Conservation (phyloP, 2,888 invertebrate species). For the Nomada fucata region DNA sequence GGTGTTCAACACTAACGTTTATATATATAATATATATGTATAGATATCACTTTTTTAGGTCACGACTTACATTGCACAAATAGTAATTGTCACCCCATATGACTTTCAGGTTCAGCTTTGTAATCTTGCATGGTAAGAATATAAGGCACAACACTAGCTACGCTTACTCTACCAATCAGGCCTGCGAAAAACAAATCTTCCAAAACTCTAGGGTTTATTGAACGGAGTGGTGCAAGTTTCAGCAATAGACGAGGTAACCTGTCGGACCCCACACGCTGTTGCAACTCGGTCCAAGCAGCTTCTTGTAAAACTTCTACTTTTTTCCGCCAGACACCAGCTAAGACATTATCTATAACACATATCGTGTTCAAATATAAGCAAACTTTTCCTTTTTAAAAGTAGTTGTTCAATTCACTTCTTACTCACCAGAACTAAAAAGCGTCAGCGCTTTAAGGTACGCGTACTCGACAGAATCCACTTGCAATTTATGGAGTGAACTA, state of each 20-base stretch:
- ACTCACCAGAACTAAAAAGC: constrained; percentile 91
- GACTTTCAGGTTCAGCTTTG: constrained; percentile 82
- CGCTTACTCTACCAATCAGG: constrained; percentile 96
- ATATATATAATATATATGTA: constrained; percentile 43
- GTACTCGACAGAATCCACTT: constrained; percentile 93
- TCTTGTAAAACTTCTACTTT: constrained; percentile 86
- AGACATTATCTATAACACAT: constrained; percentile 76
- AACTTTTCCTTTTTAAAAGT: neutral
- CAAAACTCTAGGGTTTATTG: constrained; percentile 90
- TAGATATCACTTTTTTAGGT: constrained; percentile 69
- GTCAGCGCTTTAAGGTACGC: constrained; percentile 94
- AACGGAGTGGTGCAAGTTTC: constrained; percentile 89
- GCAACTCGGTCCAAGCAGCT: constrained; percentile 85
- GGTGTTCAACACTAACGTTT: constrained; percentile 56
- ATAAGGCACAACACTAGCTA: constrained; percentile 97
- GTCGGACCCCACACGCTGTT: constrained; percentile 85
- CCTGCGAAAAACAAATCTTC: constrained; percentile 97
- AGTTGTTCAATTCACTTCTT: neutral
- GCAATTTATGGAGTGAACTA: constrained; percentile 89
- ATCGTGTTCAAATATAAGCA: neutral
- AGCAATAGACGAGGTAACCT: constrained; percentile 88
- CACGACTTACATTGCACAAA: constrained; percentile 73
- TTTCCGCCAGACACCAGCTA: constrained; percentile 82
- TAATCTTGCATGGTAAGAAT: constrained; percentile 88
- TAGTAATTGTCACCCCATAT: constrained; percentile 80